These are phyloP conservation scores for Rallus limicola DNA, from an alignment of 2,113 vertebrate genomes.

Conservation along the genomic window DNA sequence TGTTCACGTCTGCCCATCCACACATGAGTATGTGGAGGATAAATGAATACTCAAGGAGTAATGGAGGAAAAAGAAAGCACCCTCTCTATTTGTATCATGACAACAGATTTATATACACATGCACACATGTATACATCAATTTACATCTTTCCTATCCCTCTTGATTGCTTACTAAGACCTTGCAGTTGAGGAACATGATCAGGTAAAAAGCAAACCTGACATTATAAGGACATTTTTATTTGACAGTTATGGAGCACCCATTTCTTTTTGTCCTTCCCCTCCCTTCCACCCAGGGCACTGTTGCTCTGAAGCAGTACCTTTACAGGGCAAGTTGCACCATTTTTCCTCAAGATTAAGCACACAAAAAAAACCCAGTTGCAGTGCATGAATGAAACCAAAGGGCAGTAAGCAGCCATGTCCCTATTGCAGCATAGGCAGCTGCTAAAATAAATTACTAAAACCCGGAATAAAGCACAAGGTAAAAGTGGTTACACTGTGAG, in stretches of 20 bases:
- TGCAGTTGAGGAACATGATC: neutral
- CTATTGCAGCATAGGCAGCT: neutral
- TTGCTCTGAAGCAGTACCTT: neutral
- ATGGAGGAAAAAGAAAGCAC: too few species aligned
- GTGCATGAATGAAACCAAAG: neutral
- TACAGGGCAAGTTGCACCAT: neutral
- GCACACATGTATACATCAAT: accelerated
- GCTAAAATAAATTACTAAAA: neutral
- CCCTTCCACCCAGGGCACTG: neutral
- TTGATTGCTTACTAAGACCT: neutral
- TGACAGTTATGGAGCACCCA: neutral
- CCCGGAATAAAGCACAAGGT: neutral
- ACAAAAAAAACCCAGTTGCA: neutral
- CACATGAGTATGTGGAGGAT: neutral
- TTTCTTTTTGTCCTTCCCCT: neutral
- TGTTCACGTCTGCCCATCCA: neutral
- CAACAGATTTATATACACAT: neutral
- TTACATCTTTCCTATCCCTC: neutral
- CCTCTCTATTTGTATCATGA: neutral
- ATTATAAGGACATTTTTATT: neutral
- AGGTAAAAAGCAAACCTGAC: neutral
- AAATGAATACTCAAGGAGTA: neutral
- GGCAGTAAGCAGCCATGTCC: neutral
- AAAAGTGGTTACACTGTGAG: neutral
- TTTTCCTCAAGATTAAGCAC: neutral